These are phyloP conservation scores for Anastatus disparis DNA, from an alignment of 1,140 invertebrate genomes.

Conservation along the genomic window DNA sequence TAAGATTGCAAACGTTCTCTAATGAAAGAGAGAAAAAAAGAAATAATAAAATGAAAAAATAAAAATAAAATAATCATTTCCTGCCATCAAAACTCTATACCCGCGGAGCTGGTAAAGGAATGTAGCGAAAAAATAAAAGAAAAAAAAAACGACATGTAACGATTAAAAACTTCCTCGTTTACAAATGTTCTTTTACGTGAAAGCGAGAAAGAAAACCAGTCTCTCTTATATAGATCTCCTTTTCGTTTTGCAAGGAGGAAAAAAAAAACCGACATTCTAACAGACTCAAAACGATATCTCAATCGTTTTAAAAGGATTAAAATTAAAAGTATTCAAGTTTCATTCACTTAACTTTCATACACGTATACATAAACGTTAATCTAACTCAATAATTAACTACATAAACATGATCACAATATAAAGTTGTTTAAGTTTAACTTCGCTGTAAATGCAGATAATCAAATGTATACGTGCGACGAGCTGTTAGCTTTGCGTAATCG, in stretches of 20 bases:
- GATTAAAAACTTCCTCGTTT: conserved; percentile 19
- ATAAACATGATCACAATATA: background rate
- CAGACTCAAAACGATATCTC: conserved; percentile 10
- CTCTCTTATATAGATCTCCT: no score
- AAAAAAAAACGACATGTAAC: background rate
- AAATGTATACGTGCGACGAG: background rate
- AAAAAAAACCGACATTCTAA: no score
- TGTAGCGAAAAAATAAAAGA: background rate
- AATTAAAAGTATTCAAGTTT: no score
- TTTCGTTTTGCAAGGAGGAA: no score
- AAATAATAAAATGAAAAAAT: no score
- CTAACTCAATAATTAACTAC: conserved; percentile 18
- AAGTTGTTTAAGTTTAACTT: background rate
- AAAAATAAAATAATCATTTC: conserved; percentile 24
- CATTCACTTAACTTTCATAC: no score
- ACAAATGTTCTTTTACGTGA: conserved; percentile 12
- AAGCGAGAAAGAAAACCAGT: conserved; percentile 4
- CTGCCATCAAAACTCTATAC: background rate
- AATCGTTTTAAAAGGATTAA: background rate
- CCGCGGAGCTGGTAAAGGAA: no score
- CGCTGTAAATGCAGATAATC: background rate
- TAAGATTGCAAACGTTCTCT: no score
- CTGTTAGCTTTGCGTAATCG: background rate
- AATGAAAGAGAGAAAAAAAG: no score
- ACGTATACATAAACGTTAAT: no score